Evolutionary conservation across 1,140 invertebrate species (phyloP), one percentile per base, ranked within the genome.

Genomic region (Lordiphosa mommai): DNA sequence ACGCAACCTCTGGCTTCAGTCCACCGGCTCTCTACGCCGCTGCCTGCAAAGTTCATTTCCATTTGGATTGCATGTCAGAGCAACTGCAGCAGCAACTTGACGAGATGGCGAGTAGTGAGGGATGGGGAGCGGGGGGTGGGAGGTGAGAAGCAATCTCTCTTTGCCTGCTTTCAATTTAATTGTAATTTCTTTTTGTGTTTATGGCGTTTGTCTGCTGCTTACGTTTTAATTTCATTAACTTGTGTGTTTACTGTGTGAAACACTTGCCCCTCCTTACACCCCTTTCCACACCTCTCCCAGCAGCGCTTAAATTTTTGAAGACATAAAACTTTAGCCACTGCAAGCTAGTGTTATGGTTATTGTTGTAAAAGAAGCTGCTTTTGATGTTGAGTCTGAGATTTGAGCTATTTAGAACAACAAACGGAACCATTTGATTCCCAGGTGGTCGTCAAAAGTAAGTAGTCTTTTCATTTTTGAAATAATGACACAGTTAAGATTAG

Each of bases 151-250:
- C 53, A 43, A 51, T 44, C 68, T 72, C 10, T 40, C 27, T 12
- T 41, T 43, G 47, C 49, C 46, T 70, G 76, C 72, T 84, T 80
- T 80, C 71, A 80, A 80, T 84, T 80, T 80, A 80, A 80, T 82
- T 80, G 76, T 84, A 80, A 76, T 80, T 80, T 80, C 77, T 80
- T 80, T 43, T 80, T 82, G 74, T 80, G 76, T 80, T 80, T 80
- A 80, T 80, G 82, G 76, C 74, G 65, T 71, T 80, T 70, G 74
- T 63, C 72, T 51, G 72, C 65, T 82, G 74, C 76, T 80, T 80
- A 80, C 76, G 71, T 82, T 80, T 76, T 80, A 82, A 80, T 80
- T 80, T 80, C 77, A 84, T 80, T 80, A 80, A 84, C 71, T 80
- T 40, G 38, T 71, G 65, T 71, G 76, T 74, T 82, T 80, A 76